phyloP scores from a whole-genome alignment of 2,888 invertebrate species.

The Apodemia zela region DNA sequence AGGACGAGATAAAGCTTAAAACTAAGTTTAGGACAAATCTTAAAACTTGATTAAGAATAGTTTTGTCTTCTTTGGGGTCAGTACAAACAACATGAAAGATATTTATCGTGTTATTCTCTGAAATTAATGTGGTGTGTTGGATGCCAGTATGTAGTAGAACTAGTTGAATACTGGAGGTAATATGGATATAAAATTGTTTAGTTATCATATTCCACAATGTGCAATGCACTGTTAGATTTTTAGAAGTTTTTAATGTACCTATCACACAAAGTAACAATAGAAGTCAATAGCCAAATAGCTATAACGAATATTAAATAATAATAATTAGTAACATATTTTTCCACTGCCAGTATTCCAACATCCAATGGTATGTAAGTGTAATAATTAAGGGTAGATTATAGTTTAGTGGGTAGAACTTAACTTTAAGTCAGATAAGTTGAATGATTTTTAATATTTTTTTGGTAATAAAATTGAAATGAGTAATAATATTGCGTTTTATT shows the following conservation, averaged over 20 bases:
- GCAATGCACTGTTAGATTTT: conserved; percentile 10
- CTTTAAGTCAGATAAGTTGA: conserved; percentile 55
- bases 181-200: neutral
- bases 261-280: conserved; percentile 10
- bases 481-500: conserved; percentile 23
- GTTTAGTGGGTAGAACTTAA: conserved; percentile 45
- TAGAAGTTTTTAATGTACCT: conserved; percentile 5
- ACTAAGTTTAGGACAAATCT: neutral
- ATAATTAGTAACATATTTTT: conserved; percentile 64
- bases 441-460: conserved; percentile 79
- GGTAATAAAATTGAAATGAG: conserved; percentile 65
- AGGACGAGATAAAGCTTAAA: neutral
- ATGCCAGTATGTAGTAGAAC: conserved; percentile 14
- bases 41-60: neutral
- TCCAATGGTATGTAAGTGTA: conserved; percentile 55
- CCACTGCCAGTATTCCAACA: conserved; percentile 80
- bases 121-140: conserved; percentile 13
- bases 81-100: conserved; percentile 2
- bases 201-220: neutral
- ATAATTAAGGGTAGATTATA: conserved; percentile 50
- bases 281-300: conserved; percentile 28
- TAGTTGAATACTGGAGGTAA: conserved; percentile 6
- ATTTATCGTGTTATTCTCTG: conserved; percentile 12
- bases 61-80: neutral
- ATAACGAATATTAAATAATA: conserved; percentile 26